Evolutionary conservation across 2,113 vertebrate species (phyloP), one percentile per base, ranked within the genome.

Genomic region (Myotis lucifugus): DNA sequence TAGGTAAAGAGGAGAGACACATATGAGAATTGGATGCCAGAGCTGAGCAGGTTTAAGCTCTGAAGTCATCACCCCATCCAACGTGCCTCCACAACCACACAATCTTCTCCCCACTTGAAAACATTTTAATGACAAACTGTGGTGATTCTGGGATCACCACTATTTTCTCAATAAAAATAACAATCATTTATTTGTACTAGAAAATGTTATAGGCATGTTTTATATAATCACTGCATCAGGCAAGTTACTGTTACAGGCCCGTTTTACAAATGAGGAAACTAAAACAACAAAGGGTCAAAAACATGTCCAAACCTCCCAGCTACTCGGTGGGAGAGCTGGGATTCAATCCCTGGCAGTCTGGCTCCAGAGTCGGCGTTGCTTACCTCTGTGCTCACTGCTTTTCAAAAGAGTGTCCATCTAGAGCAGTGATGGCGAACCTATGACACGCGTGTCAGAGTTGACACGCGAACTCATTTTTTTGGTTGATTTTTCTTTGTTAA

Each of bases 251-350:
- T 64, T 66, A 50, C 6, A 90, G 19, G 1, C 15, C 34, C 40
- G 34, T 52, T 85, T 77, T 88, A 95, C 69, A 90, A 37, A n/a
- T 70, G 42, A 96, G 40, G 42, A 90, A 85, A 74, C 9, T 40
- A 83, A 90, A 96, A 66, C 29, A 78, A 74, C 78, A 4, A 72
- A 52, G 12, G 34, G 10, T 61, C 42, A 23, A 72, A 90, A 82
- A 52, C 10, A 42, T 6, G 19, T 8, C 15, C 19, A n/a, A 27
- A 85, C 19, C 2, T 59, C 37, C 37, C 2, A 54, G 66, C 19
- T 25, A 72, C 5, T 19, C 82, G 46, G 21, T 18, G 29, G 54
- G 52, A 50, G 29, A 88, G 73, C 52, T 69, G 27, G 15, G 48
- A 61, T 74, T 64, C 29, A 66, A 76, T 76, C 42, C 34, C 2